Evolutionary conservation across 2,113 vertebrate species (phyloP), one percentile per base, ranked within the genome.

Genomic region (Tursiops truncatus): DNA sequence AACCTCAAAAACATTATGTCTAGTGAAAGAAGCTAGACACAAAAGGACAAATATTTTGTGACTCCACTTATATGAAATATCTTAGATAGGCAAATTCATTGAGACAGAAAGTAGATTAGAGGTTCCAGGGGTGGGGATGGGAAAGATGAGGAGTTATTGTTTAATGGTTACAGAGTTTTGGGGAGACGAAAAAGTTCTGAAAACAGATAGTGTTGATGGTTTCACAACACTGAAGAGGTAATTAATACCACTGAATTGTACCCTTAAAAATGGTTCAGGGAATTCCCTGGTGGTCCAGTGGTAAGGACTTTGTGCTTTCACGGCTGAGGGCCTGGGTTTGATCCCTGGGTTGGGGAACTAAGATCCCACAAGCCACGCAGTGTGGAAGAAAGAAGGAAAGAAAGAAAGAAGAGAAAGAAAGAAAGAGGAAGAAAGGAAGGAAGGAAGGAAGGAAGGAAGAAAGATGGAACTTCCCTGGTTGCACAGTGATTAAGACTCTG

Each of bases 391-490:
- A 8, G 18, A 21, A 58, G 2, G 56, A 7, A 20, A 15, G 53
- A 20, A 17, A 6, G 53, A 18, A 17, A 15, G 41, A 2, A 2
- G 0, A 12, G 47, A 3, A 50, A 56, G 53, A 6, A 44, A 44
- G 17, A 18, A 18, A 18, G 53, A 6, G 56, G 2, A 7, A 20
- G 53, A 20, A 2, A 56, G 18, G 2, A 8, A 53, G 15, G 0
- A 18, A 53, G 5, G 1, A 3, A 2, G 47, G 0, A 50, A 44
- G 17, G 2, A 18, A 56, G 53, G 0, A 18, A 20, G 17, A 1
- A 2, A 6, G 50, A 53, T 5, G 1, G 50, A 53, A 53, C 14
- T 17, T 53, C 50, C 50, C 50, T 53, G 50, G 50, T 53, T 53
- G 50, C 15, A 53, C 50, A 53, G 50, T 53, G 50, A 13, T 53